Evolutionary conservation across 2,113 vertebrate species (phyloP), one percentile per base, ranked within the genome.

Genomic region (Micromys minutus): DNA sequence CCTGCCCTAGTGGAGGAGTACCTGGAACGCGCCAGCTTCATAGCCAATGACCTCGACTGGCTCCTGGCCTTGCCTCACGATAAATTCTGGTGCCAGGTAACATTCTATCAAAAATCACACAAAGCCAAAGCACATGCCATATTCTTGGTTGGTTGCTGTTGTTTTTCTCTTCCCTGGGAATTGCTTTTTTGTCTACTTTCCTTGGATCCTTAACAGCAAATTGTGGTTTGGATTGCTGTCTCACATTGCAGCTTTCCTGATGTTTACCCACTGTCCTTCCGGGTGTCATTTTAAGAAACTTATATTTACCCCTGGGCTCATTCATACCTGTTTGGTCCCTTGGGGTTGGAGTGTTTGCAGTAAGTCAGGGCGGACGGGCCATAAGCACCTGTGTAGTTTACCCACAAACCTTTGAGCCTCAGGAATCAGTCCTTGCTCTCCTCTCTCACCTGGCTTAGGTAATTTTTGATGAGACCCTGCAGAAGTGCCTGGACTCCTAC

Each of bases 51-150:
- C 97, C 98, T 99, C 94, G 99, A 99, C 94, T 99, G 99, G 99
- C 99, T 99, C 80, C 98, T 99, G 39, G 96, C 98, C 22, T 98
- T 99, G 97, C 99, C 99, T 90, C 99, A 99, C 24, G 99, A 99
- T 97, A 99, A 98, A 95, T 99, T 99, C 98, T 99, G 99, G 99
- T 99, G 99, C 98, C 99, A 99, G 99, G 99, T 99, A 98, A 98
- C 57, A 13, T 69, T 93, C 89, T 36, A 65, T 90, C 81, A 79
- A 93, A 94, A 95, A 96, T 91, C 81, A 89, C 10, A 3, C 92
- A 75, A 96, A 47, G 88, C 92, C 57, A 92, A 92, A 95, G 89
- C 94, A 94, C 80, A 74, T 96, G 88, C 92, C 92, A 52, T 95
- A 92, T 94, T 55, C 0, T 93, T 91, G 95, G 65, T 95, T 95